Base-by-base conservation (phyloP, 2,888 invertebrate species). In the Embidobia sp. region DNA sequence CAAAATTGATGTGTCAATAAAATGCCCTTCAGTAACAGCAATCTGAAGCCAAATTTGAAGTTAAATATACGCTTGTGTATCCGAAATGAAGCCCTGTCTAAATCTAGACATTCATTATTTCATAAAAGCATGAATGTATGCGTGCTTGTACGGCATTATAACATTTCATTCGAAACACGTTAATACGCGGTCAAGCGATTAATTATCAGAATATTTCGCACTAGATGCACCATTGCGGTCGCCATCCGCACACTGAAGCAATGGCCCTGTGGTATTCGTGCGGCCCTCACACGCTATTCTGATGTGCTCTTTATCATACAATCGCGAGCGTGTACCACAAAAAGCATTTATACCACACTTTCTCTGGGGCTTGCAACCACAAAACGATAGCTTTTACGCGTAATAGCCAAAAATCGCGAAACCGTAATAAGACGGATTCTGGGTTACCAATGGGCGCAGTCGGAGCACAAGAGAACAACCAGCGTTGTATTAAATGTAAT, bases 191-290 rank as follows among this genome's bases (percentile, higher is more conserved):
- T 73, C 26, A 70, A 75, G 79, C 80, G 82, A 84, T 86, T 85
- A 86, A 86, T 86, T 85, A 85, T 85, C 82, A 82, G 83, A 85
- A 85, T 84, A 86, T 84, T 86, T 84, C 82, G 83, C 80, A 78
- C 80, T 78, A 79, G 80, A 81, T 77, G 79, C 76, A 53, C 78
- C 72, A 77, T 66, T 78, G 81, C 61, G 79, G 77, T 77, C 37
- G 57, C 46, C 40, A 67, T 76, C 61, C 63, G 29, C 59, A 59
- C 75, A 79, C 76, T 69, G 64, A 79, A 64, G 55, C 63, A 64
- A 74, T 55, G 51, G 72, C 77, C 67, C 77, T 78, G 78, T 51
- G 76, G 72, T 80, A 67, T 73, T 46, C 61, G 33, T 33, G 61
- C 46, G 48, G 55, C 26, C 55, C 63, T 72, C 27, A 26, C 48